Base-by-base conservation (phyloP, 1,140 invertebrate genomes). In the Ips typographus region DNA sequence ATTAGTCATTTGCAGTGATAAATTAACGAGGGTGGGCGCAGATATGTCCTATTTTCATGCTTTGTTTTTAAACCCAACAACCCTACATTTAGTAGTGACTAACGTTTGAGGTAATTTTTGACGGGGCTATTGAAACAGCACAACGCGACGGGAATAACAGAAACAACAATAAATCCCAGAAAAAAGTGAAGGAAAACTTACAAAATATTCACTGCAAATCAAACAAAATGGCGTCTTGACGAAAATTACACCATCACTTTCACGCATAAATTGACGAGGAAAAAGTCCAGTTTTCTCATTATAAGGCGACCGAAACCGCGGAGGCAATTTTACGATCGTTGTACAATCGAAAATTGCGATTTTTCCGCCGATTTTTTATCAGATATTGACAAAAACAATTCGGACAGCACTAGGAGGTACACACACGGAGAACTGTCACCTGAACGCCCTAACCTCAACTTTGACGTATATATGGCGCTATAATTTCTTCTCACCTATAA, bases 221-320 rank as follows among this genome's bases (percentile, higher is more conserved):
- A 75, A 73, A 74, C 72, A 75, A 75, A 74, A 75, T 75, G 74
- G 74, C 74, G 73, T 72, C 74, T 72, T 41, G 38, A 68, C 41
- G 43, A 71, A 75, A 71, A 62, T 69, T 70, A 64, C 53, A 63
- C 57, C 57, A 65, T 60, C 63, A 71, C 69, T 71, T 71, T 65
- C 69, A 71, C 63, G 57, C 40, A 44, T 39, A 49, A 60, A 42
- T 41, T 55, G 64, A 22, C 39, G 43, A 36, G n/a, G 8, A 64
- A 44, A 51, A 43, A 44, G 53, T n/a, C 49, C 41, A 38, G 39
- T 52, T 70, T 72, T 74, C 68, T 71, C 71, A 75, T 68, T 43
- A 59, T 70, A 71, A 53, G 40, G n/a, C 36, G 40, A 36, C 41
- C 37, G n/a, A 8, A 56, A 51, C 39, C 49, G 36, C 37, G 37